Evolutionary conservation across 2,888 invertebrate genomes (phyloP).

Genomic region (Campopleginae sp.): DNA sequence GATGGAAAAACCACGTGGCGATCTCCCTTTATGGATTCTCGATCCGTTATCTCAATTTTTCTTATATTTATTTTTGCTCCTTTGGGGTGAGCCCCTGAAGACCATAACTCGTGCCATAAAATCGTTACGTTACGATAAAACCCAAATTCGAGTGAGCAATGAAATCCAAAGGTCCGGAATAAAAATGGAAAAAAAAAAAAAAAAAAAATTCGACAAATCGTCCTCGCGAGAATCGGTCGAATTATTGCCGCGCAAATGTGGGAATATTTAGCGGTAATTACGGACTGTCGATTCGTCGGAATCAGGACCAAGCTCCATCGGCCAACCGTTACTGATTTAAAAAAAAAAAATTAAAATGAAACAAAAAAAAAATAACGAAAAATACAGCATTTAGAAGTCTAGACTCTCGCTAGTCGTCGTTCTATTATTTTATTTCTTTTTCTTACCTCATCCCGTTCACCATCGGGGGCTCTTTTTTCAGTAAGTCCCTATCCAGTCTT

Average conservation of each 20-base stretch:
- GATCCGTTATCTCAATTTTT: slow-evolving; percentile 55
- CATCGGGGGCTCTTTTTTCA: background rate
- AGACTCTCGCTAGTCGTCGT: slow-evolving; percentile 38
- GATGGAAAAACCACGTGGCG: slow-evolving; percentile 20
- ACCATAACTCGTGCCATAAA: slow-evolving; percentile 5
- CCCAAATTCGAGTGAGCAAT: background rate
- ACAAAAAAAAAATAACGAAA: slow-evolving; percentile 24
- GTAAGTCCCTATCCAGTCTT: background rate
- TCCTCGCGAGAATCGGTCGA: background rate
- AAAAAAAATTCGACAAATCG: background rate
- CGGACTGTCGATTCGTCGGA: slow-evolving; percentile 72
- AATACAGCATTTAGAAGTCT: slow-evolving; percentile 31
- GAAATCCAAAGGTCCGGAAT: background rate
- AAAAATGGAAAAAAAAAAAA: background rate
- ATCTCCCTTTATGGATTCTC: slow-evolving; percentile 52
- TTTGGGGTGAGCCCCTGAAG: background rate
- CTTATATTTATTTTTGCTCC: slow-evolving; percentile 15
- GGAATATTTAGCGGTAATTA: slow-evolving; percentile 23
- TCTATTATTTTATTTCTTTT: slow-evolving; percentile 26
- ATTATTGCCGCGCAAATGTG: background rate
- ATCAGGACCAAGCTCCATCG: background rate
- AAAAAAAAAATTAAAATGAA: background rate
- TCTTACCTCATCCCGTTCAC: slow-evolving; percentile 44
- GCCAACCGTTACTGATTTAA: slow-evolving; percentile 73
- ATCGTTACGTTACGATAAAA: background rate